These are phyloP conservation scores for Siniperca scherzeri DNA, from an alignment of 2,797 vertebrate species.

Conservation along the genomic window DNA sequence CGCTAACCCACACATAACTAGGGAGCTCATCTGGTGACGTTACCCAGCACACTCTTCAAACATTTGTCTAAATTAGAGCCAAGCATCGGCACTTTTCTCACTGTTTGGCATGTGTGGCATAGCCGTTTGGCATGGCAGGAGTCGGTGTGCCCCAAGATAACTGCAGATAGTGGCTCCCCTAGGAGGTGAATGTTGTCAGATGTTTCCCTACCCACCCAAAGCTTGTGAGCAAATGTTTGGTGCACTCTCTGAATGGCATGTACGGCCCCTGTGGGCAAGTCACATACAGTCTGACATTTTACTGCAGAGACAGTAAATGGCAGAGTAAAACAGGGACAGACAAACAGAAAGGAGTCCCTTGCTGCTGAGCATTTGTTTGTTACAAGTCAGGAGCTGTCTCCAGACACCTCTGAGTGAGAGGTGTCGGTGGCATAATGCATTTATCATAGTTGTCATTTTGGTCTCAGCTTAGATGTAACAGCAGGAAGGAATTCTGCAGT, in stretches of 20 bases:
- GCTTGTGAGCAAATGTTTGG: slow-evolving; percentile 82
- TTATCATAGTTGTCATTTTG: slow-evolving; percentile 14
- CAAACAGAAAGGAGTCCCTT: slow-evolving; percentile 47
- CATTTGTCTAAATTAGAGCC: slow-evolving; percentile 51
- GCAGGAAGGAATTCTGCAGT: background rate
- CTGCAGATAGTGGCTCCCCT: slow-evolving; percentile 68
- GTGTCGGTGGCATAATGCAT: slow-evolving; percentile 23
- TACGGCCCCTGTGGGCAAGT: slow-evolving; percentile 73
- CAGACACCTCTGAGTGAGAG: slow-evolving; percentile 34
- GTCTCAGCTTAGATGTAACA: slow-evolving; percentile 8
- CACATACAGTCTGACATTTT: slow-evolving; percentile 79
- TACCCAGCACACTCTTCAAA: slow-evolving; percentile 48
- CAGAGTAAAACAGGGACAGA: slow-evolving; percentile 59
- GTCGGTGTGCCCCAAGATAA: slow-evolving; percentile 53
- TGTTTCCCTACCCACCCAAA: slow-evolving; percentile 75
- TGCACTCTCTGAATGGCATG: slow-evolving; percentile 78
- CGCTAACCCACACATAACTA: slow-evolving; percentile 26
- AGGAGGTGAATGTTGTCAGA: slow-evolving; percentile 73
- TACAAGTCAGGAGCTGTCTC: slow-evolving; percentile 40
- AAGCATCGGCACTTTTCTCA: slow-evolving; percentile 38
- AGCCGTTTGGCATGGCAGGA: slow-evolving; percentile 50
- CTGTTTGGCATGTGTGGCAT: slow-evolving; percentile 55
- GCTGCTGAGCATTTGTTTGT: slow-evolving; percentile 51
- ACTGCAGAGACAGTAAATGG: slow-evolving; percentile 76
- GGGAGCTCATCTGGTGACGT: slow-evolving; percentile 16